A percentile compares a stretch with the other conserved stretches of the same genome.
These are phyloP conservation scores for Carposina sasakii DNA, from an alignment of 1,140 invertebrate genomes.

Conservation along the genomic window DNA sequence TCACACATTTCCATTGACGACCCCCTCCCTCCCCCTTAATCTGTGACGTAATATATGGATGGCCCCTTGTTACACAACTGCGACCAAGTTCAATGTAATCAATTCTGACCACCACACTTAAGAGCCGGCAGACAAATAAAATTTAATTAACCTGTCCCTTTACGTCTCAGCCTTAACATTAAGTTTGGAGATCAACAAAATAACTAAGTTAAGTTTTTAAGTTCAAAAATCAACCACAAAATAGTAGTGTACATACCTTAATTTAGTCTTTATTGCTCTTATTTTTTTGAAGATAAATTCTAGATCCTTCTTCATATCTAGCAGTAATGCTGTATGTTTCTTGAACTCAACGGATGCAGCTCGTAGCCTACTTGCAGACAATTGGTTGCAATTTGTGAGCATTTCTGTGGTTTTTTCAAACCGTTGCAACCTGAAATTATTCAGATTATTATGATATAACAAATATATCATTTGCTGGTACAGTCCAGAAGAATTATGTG, in stretches of 20 bases:
- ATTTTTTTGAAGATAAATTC: conserved; percentile 82
- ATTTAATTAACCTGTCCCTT: too few relatives aligned
- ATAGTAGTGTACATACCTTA: conserved; percentile 64
- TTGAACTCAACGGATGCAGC: conserved; percentile 89
- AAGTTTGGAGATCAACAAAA: too few relatives aligned
- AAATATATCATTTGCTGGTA: not conserved
- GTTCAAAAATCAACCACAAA: not conserved
- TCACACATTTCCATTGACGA: too few relatives aligned
- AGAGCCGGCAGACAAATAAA: too few relatives aligned
- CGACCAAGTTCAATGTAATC: too few relatives aligned
- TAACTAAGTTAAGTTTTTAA: too few relatives aligned
- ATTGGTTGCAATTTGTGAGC: conserved; percentile 94
- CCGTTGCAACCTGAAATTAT: conserved; percentile 85
- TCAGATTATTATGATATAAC: not conserved
- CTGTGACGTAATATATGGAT: too few relatives aligned
- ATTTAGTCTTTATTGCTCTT: conserved; percentile 84
- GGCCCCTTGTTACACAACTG: too few relatives aligned
- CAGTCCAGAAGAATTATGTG: not conserved
- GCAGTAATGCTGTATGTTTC: conserved; percentile 87
- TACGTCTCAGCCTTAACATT: too few relatives aligned
- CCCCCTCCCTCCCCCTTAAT: too few relatives aligned
- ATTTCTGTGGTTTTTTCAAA: conserved; percentile 99
- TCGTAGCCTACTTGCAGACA: conserved; percentile 87
- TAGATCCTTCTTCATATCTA: conserved; percentile 80
- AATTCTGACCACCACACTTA: too few relatives aligned